Evolutionary conservation across 2,113 vertebrate species (phyloP).

Genomic region (Elgaria multicarinata): DNA sequence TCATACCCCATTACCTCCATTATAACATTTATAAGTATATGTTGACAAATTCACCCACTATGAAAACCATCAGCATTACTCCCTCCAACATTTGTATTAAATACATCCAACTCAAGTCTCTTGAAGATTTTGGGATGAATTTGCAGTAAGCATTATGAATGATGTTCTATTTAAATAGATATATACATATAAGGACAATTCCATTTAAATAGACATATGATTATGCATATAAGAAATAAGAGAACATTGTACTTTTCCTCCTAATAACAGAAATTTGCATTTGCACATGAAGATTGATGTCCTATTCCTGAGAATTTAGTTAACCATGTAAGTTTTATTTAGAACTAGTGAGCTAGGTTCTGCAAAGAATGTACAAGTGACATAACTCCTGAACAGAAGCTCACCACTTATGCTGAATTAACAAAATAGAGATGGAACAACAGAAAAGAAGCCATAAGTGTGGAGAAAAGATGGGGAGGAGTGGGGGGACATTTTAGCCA

Average conservation of each 20-base stretch:
- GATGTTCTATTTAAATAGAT: not conserved
- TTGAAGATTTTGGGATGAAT: not conserved
- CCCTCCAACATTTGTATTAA: not conserved
- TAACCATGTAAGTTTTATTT: not conserved
- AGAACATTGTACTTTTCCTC: not conserved
- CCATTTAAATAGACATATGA: not conserved
- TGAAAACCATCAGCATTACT: not conserved
- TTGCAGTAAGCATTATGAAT: not conserved
- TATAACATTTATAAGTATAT: not conserved
- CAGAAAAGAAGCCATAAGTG: not conserved
- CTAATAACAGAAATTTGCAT: not conserved
- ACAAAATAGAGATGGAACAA: not conserved
- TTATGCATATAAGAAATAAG: constrained; percentile 9
- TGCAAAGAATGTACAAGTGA: not conserved
- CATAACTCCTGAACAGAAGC: not conserved
- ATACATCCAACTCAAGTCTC: not conserved
- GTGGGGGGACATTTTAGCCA: not conserved
- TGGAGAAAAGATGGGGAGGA: not conserved
- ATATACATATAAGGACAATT: no score
- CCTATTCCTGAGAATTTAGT: not conserved
- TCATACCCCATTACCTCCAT: not conserved
- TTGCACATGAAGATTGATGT: not conserved
- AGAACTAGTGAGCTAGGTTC: not conserved
- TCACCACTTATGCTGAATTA: not conserved
- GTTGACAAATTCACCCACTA: not conserved